Evolutionary conservation across 2,888 invertebrate species (phyloP), one percentile per base, ranked within the genome.

Genomic region (Drosophila atroscutellata): DNA sequence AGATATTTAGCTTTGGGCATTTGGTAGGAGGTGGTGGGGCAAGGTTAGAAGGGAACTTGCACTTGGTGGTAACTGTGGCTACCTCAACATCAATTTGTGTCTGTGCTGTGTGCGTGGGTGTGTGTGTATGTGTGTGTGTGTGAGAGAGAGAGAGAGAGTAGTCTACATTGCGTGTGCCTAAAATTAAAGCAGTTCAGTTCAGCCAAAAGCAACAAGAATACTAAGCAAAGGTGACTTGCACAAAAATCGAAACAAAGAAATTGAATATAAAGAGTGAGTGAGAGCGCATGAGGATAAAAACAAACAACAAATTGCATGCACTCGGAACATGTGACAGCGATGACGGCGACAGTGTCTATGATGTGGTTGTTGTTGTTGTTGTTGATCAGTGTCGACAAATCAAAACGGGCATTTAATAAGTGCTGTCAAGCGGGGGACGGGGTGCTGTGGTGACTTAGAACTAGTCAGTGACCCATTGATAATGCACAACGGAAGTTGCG

Each of bases 151-250:
- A n/a, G 11, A 42, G 39, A 42, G 18, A 50, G 34, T 69, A 15
- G 67, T 47, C 42, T 49, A 65, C 56, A 50, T 69, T 86, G 71
- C 85, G 68, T 81, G 79, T 52, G 66, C 67, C 84, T 81, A 72
- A 87, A 79, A 83, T 83, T 77, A 83, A 81, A 80, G 59, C 70
- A 36, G 55, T 76, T 59, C 66, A 60, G 57, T 45, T 45, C 24
- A 68, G 45, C 32, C 36, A 61, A 70, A 71, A 65, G 52, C 62
- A 57, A 39, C 37, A 74, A 64, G 72, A 59, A 83, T 61, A 73
- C 66, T 86, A 78, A 80, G 80, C 75, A 64, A 55, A 69, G 75
- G 65, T 86, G 86, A 90, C 86, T 86, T 90, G 89, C 90, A 90
- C 26, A 77, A 90, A 86, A 77, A 32, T 65, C 49, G 47, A 78